Evolutionary conservation across 2,888 invertebrate species (phyloP).

Genomic region (Cephus rjabovi): DNA sequence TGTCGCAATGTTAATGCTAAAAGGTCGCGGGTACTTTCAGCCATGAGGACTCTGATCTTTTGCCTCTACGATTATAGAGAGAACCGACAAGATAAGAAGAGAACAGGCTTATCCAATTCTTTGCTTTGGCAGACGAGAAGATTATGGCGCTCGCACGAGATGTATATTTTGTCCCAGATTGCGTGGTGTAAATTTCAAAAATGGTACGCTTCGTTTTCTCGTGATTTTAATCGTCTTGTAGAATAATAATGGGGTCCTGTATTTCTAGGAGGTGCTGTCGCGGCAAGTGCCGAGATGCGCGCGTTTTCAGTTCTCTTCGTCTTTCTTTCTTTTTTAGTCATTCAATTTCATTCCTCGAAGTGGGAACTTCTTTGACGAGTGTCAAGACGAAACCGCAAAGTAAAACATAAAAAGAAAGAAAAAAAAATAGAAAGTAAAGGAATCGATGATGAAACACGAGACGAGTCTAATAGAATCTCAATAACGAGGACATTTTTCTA

Average conservation of each 20-base stretch:
- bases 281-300: not conserved
- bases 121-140: not conserved
- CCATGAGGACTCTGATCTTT: conserved; percentile 19
- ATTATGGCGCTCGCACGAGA: conserved; percentile 24
- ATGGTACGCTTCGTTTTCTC: not conserved
- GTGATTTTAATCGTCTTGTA: not conserved
- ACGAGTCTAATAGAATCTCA: not conserved
- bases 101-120: not conserved
- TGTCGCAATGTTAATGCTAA: not conserved
- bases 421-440: not conserved
- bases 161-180: conserved; percentile 39
- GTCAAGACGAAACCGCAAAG: not conserved
- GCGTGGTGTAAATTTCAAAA: conserved; percentile 31
- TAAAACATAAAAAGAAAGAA: not conserved
- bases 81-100: not conserved
- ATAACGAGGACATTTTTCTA: not conserved
- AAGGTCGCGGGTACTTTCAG: conserved; percentile 12
- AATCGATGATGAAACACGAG: not conserved
- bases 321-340: conserved; percentile 16
- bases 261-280: not conserved
- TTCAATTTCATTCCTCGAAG: conserved; percentile 1
- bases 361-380: not conserved
- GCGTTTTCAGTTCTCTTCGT: conserved; percentile 4
- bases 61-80: not conserved
- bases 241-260: not conserved